These are phyloP conservation scores for Heteromurus nitidus DNA, from an alignment of 2,888 invertebrate species.

Conservation along the genomic window DNA sequence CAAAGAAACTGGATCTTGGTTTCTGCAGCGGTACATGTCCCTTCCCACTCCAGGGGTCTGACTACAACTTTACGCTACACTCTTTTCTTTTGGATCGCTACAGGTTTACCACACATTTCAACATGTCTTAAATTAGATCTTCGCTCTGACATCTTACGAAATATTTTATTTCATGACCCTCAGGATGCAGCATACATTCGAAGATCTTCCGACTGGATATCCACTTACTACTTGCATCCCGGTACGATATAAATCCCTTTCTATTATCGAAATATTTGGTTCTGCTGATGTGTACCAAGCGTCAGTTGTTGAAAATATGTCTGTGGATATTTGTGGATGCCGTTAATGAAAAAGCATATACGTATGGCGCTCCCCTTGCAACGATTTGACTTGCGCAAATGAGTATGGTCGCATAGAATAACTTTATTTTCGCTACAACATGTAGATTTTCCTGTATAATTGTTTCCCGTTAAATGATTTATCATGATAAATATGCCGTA, in stretches of 20 bases:
- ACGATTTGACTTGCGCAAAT: too few species aligned
- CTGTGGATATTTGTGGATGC: conserved; percentile 48
- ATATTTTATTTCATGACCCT: background rate
- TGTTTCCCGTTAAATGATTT: too few species aligned
- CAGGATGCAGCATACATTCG: conserved; percentile 1
- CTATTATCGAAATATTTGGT: conserved; percentile 31
- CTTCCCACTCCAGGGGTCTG: conserved; percentile 56
- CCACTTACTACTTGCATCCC: conserved; percentile 61
- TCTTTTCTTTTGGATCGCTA: conserved; percentile 59
- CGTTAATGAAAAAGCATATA: background rate
- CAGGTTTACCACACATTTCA: too few species aligned
- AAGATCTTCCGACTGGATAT: conserved; percentile 48
- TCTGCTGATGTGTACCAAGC: background rate
- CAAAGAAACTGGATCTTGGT: conserved; percentile 62
- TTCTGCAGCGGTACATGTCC: conserved; percentile 67
- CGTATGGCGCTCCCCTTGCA: too few species aligned
- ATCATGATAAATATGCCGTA: too few species aligned
- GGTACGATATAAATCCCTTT: conserved; percentile 50
- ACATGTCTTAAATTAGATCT: too few species aligned
- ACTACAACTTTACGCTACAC: conserved; percentile 64
- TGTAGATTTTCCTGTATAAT: too few species aligned
- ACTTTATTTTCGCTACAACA: too few species aligned
- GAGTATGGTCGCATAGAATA: too few species aligned
- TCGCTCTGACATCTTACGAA: background rate
- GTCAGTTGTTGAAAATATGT: background rate